Evolutionary conservation across 1,140 invertebrate species (phyloP), one percentile per base, ranked within the genome.

Genomic region (Ceratitis capitata): DNA sequence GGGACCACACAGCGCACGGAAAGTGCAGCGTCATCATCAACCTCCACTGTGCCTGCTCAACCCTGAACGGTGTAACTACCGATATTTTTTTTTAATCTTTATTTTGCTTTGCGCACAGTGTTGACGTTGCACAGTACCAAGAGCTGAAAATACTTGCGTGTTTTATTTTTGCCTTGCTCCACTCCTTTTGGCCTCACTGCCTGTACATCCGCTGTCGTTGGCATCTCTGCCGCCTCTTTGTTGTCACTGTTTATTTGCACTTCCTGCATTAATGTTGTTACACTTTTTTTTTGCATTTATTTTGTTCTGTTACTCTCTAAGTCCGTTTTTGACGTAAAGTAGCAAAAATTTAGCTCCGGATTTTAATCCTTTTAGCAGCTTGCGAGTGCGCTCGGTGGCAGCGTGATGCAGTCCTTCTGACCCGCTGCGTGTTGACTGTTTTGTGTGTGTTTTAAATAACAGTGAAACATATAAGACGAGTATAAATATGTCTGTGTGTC

Each of bases 301-400:
- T 56, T 56, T 56, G 51, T 23, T 56, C 10, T 23, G n/a, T 23
- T 56, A 16, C 45, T 78, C 19, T 78, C 32, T 78, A 29, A 29
- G 5, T 35, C 69, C 69, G 16, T 35, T 78, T 78, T 47, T 78
- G 69, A 78, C 69, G n/a, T 78, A 78, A 45, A 78, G 69, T 45
- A 45, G 39, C 69, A 78, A 78, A 47, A 78, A 45, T 78, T 78
- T 78, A 78, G 69, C 69, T 78, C 69, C 42, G 69, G 19, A 45
- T 78, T 78, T 78, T 78, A 78, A 78, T 78, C 69, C 39, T 78
- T 78, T 78, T 78, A 78, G 32, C 32, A 78, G 12, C 7, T 61
- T 26, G 5, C 35, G 29, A 3, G 26, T 16, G 26, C 32, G 29
- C 32, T 29, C 61, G 35, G 29, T 32, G 32, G 9, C 61, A 45